A percentile compares a stretch with the other conserved stretches of the same genome.
Evolutionary conservation across 2,797 vertebrate species (phyloP).

Genomic region (Pangasius macronema): DNA sequence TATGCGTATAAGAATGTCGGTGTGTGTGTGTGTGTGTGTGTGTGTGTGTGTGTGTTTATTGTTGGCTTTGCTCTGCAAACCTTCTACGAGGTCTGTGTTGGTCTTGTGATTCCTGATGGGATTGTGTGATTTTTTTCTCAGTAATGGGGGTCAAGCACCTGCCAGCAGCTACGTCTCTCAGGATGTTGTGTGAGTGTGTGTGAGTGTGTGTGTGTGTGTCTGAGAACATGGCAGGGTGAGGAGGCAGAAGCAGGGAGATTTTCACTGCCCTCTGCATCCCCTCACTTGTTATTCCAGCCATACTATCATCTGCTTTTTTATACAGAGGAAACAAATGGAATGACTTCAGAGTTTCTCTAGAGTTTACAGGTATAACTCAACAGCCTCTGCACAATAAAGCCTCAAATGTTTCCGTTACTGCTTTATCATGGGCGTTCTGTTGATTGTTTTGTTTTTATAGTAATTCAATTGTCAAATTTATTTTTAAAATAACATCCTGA

Average conservation of each 20-base stretch:
- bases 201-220: constrained; percentile 14
- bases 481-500: background rate
- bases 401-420: background rate
- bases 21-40: background rate
- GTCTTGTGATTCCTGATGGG: constrained; percentile 31
- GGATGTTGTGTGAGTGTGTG: constrained; percentile 16
- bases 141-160: constrained; percentile 44
- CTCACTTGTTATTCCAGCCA: constrained; percentile 50
- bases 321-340: constrained; percentile 5
- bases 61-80: constrained; percentile 14
- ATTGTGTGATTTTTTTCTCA: constrained; percentile 30
- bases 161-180: constrained; percentile 25
- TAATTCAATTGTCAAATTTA: background rate
- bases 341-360: background rate
- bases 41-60: constrained; percentile 18
- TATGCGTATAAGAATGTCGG: background rate
- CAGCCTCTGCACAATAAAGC: too few species aligned
- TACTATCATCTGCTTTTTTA: constrained; percentile 38
- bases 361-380: background rate
- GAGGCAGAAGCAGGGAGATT: constrained; percentile 36
- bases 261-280: constrained; percentile 45
- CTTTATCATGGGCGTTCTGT: background rate
- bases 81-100: constrained; percentile 3
- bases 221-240: constrained; percentile 12
- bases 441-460: background rate